Evolutionary conservation across 2,797 vertebrate species (phyloP), one percentile per base, ranked within the genome.

Genomic region (Synanceia verrucosa): DNA sequence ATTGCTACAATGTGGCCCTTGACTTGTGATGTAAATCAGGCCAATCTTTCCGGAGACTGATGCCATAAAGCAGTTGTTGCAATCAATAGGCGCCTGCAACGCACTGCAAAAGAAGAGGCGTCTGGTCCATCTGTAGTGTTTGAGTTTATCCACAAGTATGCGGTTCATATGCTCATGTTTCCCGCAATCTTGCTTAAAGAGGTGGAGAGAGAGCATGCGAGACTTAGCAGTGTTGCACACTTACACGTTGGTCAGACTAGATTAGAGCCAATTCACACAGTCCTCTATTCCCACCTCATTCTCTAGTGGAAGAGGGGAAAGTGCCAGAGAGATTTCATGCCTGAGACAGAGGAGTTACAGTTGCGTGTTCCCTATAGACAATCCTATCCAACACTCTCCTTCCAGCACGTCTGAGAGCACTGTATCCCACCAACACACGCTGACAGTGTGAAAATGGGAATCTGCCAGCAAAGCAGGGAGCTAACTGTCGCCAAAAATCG

Each of bases 381-480:
- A 79, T 82, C 65, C 62, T 51, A 73, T 82, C 80, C 68, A 86
- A 84, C 85, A 74, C 81, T 86, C 77, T 72, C 50, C 78, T 73
- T 60, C 75, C 62, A 84, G 75, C 81, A 82, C 76, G 80, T 71
- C 74, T 83, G 68, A 87, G 76, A 82, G 81, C 57, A 57, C 69
- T 86, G 75, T 65, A 59, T 82, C 75, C 87, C 69, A 67, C 59
- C 37, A 75, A 84, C 60, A 47, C 63, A 60, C 53, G 72, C 86
- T 90, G 90, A 92, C 91, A 91, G 87, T 77, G 71, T 93, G 90
- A 91, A 93, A 94, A 94, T 91, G 77, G 81, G 76, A 93, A 92
- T 90, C 78, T 88, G 76, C 86, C 79, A 87, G 86, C 74, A 73
- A 82, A 81, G 86, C 87, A 79, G 81, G 68, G 70, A 70, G 81